phyloP scores from a whole-genome alignment of 2,113 vertebrate genomes.

The Tupaia tana region DNA sequence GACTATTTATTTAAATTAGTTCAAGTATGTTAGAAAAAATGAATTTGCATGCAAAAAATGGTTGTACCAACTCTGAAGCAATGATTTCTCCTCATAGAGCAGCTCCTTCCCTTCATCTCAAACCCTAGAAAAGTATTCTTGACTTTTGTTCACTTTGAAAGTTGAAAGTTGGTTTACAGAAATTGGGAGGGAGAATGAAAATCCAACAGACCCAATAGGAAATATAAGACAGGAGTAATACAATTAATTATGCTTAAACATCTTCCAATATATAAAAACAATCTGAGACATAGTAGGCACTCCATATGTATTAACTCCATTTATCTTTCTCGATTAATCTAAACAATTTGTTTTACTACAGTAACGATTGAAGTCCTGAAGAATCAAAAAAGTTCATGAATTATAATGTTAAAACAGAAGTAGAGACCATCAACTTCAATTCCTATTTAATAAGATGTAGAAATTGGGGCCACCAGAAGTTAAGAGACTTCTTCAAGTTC shows the following conservation, averaged over 20 bases:
- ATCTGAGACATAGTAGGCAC: not conserved
- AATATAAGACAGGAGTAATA: not conserved
- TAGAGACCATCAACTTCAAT: not conserved
- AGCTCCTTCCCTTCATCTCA: not conserved
- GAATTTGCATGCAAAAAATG: not conserved
- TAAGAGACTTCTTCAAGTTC: not conserved
- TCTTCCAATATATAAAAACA: not conserved
- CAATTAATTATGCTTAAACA: not conserved
- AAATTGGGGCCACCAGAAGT: not conserved
- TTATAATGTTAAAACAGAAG: not conserved
- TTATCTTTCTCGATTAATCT: slow-evolving; percentile 7
- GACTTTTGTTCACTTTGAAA: not conserved
- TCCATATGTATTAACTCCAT: not conserved
- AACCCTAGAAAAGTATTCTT: not conserved
- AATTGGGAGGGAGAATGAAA: not conserved
- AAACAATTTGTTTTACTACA: not conserved
- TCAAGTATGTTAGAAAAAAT: not conserved
- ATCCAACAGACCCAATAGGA: not conserved
- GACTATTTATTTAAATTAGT: not conserved
- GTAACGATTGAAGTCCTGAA: not conserved
- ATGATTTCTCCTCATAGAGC: not conserved
- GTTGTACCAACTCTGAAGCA: not conserved
- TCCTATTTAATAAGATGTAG: not conserved
- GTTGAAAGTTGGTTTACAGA: not conserved
- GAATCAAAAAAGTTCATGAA: not conserved